phyloP scores from a whole-genome alignment of 2,888 invertebrate genomes.

The Stramonita haemastoma region DNA sequence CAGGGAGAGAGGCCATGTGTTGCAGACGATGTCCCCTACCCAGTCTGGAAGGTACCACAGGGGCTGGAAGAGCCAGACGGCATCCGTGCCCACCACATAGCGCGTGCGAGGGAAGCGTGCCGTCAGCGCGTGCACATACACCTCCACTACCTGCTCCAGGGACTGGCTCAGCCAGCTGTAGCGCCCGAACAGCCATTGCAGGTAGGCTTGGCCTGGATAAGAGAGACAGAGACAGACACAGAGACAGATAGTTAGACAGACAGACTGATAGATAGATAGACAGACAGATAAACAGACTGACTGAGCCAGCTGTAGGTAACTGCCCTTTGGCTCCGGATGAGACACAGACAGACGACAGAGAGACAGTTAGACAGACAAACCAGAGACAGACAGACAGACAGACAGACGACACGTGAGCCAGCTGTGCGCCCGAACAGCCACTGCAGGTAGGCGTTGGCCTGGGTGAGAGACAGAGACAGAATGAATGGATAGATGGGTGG shows the following conservation, averaged over 20 bases:
- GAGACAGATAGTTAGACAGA: too few relatives aligned
- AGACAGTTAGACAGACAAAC: too few relatives aligned
- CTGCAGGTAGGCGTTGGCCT: too few relatives aligned
- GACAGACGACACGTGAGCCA: too few relatives aligned
- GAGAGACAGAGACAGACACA: not conserved
- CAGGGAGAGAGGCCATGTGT: not conserved
- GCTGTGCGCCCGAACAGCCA: too few relatives aligned
- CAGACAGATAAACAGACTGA: not conserved
- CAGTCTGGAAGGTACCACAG: conserved; percentile 62
- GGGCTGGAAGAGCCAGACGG: conserved; percentile 57
- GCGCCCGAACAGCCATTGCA: not conserved
- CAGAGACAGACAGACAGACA: too few relatives aligned
- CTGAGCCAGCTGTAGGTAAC: too few relatives aligned
- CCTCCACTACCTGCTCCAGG: conserved; percentile 62
- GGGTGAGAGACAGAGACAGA: too few relatives aligned
- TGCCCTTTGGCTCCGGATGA: too few relatives aligned
- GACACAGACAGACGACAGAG: too few relatives aligned
- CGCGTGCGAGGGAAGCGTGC: conserved; percentile 61
- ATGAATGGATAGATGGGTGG: too few relatives aligned
- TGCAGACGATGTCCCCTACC: conserved; percentile 56
- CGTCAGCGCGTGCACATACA: conserved; percentile 64
- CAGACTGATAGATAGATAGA: not conserved
- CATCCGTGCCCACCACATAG: conserved; percentile 65
- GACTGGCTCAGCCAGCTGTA: conserved; percentile 35
- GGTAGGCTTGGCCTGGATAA: not conserved